Conservation (phyloP, 2,797 vertebrate genomes). For the Platalea minor region DNA sequence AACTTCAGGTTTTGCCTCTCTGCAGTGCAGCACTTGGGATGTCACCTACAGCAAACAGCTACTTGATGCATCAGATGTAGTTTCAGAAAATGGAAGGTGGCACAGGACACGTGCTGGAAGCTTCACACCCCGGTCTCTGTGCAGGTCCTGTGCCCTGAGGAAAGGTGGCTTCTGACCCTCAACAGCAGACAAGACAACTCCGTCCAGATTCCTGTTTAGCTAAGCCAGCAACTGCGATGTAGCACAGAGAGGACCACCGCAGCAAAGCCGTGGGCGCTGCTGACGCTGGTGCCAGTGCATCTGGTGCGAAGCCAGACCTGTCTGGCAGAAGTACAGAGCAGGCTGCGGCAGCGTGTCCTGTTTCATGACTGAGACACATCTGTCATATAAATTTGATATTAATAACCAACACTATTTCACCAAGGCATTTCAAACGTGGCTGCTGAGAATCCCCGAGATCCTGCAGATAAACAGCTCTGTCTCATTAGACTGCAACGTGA, state of each 20-base stretch:
- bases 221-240: neutral
- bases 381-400: neutral
- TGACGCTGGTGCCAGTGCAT: neutral
- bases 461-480: neutral
- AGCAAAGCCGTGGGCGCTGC: neutral
- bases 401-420: neutral
- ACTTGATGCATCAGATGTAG: neutral
- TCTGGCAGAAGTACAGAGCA: slow-evolving; percentile 36
- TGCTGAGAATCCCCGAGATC: slow-evolving; percentile 32
- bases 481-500: neutral
- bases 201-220: neutral
- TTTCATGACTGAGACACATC: slow-evolving; percentile 25
- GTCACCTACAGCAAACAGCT: neutral
- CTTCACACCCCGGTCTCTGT: accelerated
- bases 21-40: neutral
- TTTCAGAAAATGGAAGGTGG: neutral
- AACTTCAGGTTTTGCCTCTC: neutral
- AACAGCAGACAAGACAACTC: neutral
- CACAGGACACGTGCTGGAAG: neutral
- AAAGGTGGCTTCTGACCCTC: neutral
- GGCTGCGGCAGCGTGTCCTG: neutral
- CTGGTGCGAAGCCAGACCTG: slow-evolving; percentile 25
- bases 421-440: neutral
- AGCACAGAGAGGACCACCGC: neutral
- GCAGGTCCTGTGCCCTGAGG: neutral